Base-by-base conservation (phyloP, 2,888 invertebrate species). In the Alentia gelatinosa region DNA sequence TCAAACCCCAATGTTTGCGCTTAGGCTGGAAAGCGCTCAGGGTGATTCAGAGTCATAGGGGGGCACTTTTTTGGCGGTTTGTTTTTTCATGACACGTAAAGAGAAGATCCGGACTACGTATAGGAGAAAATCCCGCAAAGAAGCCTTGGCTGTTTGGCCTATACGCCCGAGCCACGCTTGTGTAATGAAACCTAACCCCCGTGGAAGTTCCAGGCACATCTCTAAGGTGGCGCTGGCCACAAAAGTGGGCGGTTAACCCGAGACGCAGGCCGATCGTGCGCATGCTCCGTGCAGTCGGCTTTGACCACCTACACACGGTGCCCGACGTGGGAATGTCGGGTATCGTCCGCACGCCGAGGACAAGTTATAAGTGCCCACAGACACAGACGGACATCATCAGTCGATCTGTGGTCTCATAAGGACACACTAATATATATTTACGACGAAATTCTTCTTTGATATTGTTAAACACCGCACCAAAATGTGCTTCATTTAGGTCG, bases 141-240 rank as follows among this genome's bases (percentile, higher is more conserved):
- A 79, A 26, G 79, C 79, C 79, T 79, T 79, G 79, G 79, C 1
- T 79, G 79, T 79, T 79, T 79, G 35, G 79, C n/a, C 79, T 19
- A 74, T 26, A 15, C n/a, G 74, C 79, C 79, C 7, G 37, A n/a
- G 79, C 35, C 79, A 9, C 79, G 35, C 37, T 79, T 79, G 79
- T 79, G 79, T 79, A 79, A 79, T 79, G 79, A 79, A 79, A 79
- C 79, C 79, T 79, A 79, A 79, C 79, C 39, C 79, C 37, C 79
- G 19, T 23, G 35, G 79, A 79, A 30, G 68, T 79, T 79, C 79
- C 79, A 35, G 12, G 74, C 74, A 26, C 74, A 26, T 19, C n/a
- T 79, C 79, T 19, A 35, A 74, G 74, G 30, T 26, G 79, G 39
- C 79, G 39, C 23, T 39, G 35, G 79, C 79, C 79, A 35, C 79